Evolutionary conservation across 1,140 invertebrate species (phyloP).

Genomic region (Campoletis sonorensis): DNA sequence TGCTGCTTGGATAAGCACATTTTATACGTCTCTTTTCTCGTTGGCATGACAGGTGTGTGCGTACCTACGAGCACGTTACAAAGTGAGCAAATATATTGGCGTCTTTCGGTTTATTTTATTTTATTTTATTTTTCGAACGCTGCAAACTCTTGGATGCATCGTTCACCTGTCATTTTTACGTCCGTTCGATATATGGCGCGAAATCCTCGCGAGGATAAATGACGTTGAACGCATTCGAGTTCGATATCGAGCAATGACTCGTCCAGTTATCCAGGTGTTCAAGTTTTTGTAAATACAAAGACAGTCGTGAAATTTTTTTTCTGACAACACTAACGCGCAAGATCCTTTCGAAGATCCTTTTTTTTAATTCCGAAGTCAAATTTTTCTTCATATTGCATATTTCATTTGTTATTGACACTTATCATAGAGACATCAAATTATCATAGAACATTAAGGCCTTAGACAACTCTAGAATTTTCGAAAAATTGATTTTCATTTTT

Average conservation of each 20-base stretch:
- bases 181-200: background rate
- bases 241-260: background rate
- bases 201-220: background rate
- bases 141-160: background rate
- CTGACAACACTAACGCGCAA: slow-evolving; percentile 10
- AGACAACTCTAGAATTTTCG: no score
- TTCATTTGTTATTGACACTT: no score
- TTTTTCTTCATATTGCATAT: no score
- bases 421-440: no score
- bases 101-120: background rate
- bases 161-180: slow-evolving; percentile 3
- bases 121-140: background rate
- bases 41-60: background rate
- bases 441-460: no score
- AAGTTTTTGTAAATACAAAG: no score
- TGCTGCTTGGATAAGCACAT: background rate
- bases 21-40: background rate
- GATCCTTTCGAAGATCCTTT: no score
- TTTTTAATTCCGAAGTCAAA: no score
- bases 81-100: slow-evolving; percentile 4
- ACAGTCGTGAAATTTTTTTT: background rate
- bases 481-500: no score
- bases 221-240: background rate
- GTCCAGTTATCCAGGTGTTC: background rate
- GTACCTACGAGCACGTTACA: background rate